These are phyloP conservation scores for Novumbra hubbsi DNA, from an alignment of 2,797 vertebrate genomes.

Conservation along the genomic window DNA sequence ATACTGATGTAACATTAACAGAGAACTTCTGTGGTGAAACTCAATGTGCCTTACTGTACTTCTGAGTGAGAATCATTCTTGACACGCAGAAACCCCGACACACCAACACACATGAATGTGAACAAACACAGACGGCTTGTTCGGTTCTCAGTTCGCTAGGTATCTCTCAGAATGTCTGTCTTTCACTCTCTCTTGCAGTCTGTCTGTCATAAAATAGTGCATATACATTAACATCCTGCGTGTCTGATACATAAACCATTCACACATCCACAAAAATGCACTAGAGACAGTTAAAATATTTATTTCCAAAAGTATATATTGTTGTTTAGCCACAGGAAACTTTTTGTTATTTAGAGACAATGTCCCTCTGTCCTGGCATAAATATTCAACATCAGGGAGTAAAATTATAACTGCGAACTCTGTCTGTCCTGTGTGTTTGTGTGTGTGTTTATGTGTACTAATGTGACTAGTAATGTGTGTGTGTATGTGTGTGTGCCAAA, in stretches of 20 bases:
- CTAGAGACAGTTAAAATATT: slow-evolving; percentile 11
- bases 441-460: slow-evolving; percentile 22
- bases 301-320: slow-evolving; percentile 22
- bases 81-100: not conserved
- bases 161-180: no score
- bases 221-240: not conserved
- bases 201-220: not conserved
- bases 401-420: slow-evolving; percentile 56
- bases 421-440: slow-evolving; percentile 29
- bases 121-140: no score
- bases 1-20: not conserved
- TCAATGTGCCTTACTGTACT: not conserved
- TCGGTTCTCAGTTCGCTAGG: no score
- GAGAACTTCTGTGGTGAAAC: not conserved
- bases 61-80: not conserved
- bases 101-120: no score
- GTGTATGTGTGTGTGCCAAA: not conserved
- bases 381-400: slow-evolving; percentile 63
- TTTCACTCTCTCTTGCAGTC: no score
- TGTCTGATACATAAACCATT: not conserved
- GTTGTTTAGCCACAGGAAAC: slow-evolving; percentile 29
- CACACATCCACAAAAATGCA: not conserved
- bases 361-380: slow-evolving; percentile 49
- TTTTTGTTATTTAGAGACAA: slow-evolving; percentile 36
- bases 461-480: slow-evolving; percentile 2